Conservation (phyloP, 2,797 vertebrate genomes). For the Fundulus diaphanus region DNA sequence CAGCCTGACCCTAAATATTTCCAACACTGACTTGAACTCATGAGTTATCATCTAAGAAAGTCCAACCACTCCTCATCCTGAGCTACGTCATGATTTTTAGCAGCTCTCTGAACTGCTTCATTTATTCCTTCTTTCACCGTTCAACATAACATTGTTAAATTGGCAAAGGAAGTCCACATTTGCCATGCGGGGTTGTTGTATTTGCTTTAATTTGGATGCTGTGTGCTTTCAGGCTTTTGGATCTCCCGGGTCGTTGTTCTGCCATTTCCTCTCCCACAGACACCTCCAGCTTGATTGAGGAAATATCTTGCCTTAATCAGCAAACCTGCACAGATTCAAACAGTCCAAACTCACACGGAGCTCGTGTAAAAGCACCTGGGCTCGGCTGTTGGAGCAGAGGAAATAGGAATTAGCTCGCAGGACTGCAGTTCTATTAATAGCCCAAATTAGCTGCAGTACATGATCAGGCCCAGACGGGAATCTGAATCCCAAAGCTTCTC, state of each 20-base stretch:
- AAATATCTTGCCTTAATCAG: conserved; percentile 44
- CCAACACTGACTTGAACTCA: not conserved
- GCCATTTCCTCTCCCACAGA: conserved; percentile 49
- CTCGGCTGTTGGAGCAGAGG: conserved; percentile 42
- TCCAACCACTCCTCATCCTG: not conserved
- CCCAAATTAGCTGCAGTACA: conserved; percentile 41
- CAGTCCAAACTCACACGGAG: conserved; percentile 38
- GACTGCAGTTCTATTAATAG: conserved; percentile 49
- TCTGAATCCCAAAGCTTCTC: conserved; percentile 45
- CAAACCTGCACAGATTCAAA: conserved; percentile 36
- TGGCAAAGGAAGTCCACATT: conserved; percentile 13
- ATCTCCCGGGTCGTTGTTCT: conserved; percentile 18
- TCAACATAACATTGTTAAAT: not conserved
- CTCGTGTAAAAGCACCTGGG: conserved; percentile 59
- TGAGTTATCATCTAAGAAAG: not conserved
- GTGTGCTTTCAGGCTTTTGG: conserved; percentile 28
- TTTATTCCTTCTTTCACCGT: not conserved
- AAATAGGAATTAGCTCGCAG: conserved; percentile 44
- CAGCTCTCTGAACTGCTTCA: not conserved
- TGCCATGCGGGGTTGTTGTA: not conserved
- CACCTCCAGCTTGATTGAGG: conserved; percentile 49
- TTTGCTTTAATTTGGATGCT: conserved; percentile 3
- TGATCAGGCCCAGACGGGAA: conserved; percentile 51
- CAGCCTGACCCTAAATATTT: not conserved
- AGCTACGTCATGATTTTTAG: not conserved